phyloP scores from a whole-genome alignment of 2,797 vertebrate species.

The Fratercula arctica region DNA sequence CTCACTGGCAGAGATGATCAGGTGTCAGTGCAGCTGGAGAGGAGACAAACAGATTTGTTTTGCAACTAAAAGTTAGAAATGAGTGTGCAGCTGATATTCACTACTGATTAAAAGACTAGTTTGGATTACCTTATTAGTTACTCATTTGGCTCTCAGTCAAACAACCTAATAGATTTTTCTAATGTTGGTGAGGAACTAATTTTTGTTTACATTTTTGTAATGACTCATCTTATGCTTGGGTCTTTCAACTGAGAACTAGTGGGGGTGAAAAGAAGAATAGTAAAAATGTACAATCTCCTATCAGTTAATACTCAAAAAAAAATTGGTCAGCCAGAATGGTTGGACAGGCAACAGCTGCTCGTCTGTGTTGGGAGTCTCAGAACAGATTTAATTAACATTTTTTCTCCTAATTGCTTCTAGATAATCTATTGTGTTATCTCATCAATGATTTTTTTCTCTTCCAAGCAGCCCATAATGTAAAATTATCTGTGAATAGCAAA shows the following conservation, averaged over 20 bases:
- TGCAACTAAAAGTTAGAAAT: conserved; percentile 12
- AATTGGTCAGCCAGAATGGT: background rate
- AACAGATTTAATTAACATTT: conserved; percentile 38
- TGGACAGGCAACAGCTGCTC: conserved; percentile 15
- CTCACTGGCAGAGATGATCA: background rate
- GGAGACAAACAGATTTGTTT: conserved; percentile 9
- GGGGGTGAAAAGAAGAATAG: background rate
- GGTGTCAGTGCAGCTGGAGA: background rate
- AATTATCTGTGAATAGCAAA: background rate
- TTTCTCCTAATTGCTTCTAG: conserved; percentile 5
- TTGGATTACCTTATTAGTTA: background rate
- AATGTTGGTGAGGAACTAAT: background rate
- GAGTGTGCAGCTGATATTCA: background rate
- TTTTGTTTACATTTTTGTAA: conserved; percentile 18
- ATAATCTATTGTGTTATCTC: background rate
- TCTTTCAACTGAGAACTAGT: background rate
- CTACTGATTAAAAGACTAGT: background rate
- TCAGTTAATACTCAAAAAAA: conserved; percentile 27
- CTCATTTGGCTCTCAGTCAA: background rate
- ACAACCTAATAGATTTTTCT: background rate
- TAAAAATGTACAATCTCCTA: background rate
- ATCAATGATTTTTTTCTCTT: background rate
- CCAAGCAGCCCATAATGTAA: background rate
- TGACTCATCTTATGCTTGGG: background rate
- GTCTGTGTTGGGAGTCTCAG: background rate